phyloP scores from a whole-genome alignment of 2,888 invertebrate genomes.

The Phengaris arion region DNA sequence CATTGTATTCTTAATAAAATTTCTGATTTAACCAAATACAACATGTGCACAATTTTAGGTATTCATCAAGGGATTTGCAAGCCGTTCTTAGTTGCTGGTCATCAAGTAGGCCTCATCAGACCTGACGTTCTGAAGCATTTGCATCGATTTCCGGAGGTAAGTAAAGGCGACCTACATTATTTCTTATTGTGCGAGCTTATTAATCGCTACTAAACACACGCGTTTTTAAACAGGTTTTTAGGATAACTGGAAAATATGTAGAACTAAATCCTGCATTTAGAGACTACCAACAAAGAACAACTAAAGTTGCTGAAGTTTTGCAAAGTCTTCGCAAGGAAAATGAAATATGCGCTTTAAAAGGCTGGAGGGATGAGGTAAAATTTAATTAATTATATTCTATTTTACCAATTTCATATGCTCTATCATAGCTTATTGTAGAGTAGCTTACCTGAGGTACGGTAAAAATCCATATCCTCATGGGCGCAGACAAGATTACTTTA shows the following conservation, averaged over 20 bases:
- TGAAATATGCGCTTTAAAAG: conserved; percentile 88
- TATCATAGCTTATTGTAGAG: too few relatives aligned
- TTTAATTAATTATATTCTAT: conserved; percentile 18
- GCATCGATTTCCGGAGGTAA: conserved; percentile 89
- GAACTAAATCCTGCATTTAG: conserved; percentile 92
- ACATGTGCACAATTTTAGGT: conserved; percentile 71
- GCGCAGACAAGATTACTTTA: too few relatives aligned
- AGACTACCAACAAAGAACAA: conserved; percentile 90
- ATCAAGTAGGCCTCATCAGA: conserved; percentile 92
- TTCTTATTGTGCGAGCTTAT: neutral
- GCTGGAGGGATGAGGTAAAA: conserved; percentile 94
- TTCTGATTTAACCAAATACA: conserved; percentile 37
- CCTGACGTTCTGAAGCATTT: conserved; percentile 91
- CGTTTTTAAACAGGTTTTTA: conserved; percentile 80
- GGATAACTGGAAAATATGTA: conserved; percentile 85
- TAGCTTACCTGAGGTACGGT: too few relatives aligned
- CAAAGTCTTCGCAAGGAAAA: conserved; percentile 86
- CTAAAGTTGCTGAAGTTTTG: conserved; percentile 88
- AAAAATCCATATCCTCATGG: too few relatives aligned
- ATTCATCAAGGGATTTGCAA: conserved; percentile 88
- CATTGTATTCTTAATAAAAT: conserved; percentile 18
- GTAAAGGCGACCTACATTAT: conserved; percentile 30
- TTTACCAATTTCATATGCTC: too few relatives aligned
- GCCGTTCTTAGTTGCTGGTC: conserved; percentile 92
- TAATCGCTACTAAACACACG: neutral